phyloP scores from a whole-genome alignment of 2,113 vertebrate genomes.

The Naja naja region DNA sequence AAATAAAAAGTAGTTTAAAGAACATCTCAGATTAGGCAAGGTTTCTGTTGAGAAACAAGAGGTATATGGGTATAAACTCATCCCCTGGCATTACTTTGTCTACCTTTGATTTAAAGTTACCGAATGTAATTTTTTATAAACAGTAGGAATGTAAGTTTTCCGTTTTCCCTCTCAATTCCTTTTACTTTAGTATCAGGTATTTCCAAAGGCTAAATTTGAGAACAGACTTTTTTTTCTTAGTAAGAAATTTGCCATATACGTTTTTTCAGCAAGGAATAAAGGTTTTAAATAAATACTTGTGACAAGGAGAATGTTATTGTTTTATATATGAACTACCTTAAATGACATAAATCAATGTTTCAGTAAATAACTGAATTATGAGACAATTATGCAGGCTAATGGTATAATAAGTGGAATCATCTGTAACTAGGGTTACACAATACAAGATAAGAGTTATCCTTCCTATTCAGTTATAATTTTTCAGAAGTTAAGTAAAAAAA shows the following conservation, averaged over 20 bases:
- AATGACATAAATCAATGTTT: not conserved
- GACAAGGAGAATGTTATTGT: not conserved
- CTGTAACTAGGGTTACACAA: not conserved
- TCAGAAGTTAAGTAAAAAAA: not conserved
- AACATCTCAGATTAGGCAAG: not conserved
- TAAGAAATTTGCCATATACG: not conserved
- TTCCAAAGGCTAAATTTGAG: not conserved
- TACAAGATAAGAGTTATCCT: not conserved
- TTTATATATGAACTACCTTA: not conserved
- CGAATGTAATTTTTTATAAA: not conserved
- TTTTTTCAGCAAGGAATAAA: not conserved
- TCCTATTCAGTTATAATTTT: not conserved
- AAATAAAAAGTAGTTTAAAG: not conserved
- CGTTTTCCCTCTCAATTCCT: not conserved
- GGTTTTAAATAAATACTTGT: not conserved
- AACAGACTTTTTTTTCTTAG: not conserved
- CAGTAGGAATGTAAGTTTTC: not conserved
- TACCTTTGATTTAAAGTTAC: not conserved
- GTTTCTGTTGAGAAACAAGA: not conserved
- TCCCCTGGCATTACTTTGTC: not conserved
- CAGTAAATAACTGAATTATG: not conserved
- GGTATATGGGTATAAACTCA: not conserved
- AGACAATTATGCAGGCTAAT: not conserved
- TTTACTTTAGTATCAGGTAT: not conserved
- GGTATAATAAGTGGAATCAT: not conserved